Evolutionary conservation across 2,888 invertebrate genomes (phyloP).

Genomic region (Standfussiana lucernea): DNA sequence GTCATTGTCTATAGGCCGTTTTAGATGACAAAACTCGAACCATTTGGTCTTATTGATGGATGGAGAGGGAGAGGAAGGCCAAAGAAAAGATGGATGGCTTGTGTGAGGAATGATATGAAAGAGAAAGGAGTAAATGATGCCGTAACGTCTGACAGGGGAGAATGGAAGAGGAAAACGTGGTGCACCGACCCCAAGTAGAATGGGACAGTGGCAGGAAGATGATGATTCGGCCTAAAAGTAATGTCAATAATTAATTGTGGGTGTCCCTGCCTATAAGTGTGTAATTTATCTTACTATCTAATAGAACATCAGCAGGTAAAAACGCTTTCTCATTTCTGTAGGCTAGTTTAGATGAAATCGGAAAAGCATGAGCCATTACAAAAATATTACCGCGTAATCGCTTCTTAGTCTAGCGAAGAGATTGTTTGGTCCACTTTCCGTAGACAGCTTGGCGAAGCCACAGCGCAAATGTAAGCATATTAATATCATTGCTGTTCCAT

Average conservation of each 20-base stretch:
- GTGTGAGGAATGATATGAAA: no score
- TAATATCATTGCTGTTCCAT: slow-evolving; percentile 26
- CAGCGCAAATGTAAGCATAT: slow-evolving; percentile 12
- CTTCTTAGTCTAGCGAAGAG: not conserved
- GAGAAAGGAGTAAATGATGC: no score
- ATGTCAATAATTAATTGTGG: not conserved
- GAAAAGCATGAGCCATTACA: not conserved
- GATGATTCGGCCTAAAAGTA: not conserved
- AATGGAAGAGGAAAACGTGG: no score
- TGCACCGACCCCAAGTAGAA: no score
- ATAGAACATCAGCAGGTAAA: not conserved
- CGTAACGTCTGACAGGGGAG: no score
- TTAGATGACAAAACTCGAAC: not conserved
- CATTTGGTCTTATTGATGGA: not conserved
- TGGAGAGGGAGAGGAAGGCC: no score
- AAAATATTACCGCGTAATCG: not conserved
- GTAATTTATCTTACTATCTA: not conserved
- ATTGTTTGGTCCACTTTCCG: slow-evolving; percentile 3
- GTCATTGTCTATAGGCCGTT: not conserved
- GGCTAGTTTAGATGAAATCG: not conserved
- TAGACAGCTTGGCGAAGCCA: slow-evolving; percentile 28
- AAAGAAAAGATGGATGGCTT: no score
- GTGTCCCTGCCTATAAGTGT: not conserved
- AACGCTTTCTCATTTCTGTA: not conserved
- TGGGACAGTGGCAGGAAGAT: no score